These are phyloP conservation scores for Genyomyrus donnyi DNA, from an alignment of 2,113 vertebrate species.

Conservation along the genomic window DNA sequence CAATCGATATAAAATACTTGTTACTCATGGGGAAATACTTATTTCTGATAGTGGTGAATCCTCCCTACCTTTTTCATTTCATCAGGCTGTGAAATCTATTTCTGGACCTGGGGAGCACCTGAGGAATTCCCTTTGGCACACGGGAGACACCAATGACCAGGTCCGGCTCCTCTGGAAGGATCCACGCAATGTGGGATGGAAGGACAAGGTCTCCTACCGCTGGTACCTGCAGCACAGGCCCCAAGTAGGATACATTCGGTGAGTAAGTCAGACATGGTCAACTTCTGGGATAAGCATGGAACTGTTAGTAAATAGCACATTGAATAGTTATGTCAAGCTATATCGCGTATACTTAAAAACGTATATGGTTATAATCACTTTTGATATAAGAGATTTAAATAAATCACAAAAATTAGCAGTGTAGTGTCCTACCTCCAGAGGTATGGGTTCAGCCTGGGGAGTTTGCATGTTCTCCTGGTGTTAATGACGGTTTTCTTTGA, in stretches of 20 bases:
- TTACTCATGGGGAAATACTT: not conserved
- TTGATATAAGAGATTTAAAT: not conserved
- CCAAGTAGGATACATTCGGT: constrained; percentile 95
- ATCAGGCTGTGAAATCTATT: constrained; percentile 89
- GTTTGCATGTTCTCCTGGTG: not conserved
- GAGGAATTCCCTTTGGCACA: constrained; percentile 96
- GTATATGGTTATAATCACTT: not conserved
- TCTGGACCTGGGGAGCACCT: constrained; percentile 91
- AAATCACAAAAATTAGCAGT: not conserved
- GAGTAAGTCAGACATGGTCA: not conserved
- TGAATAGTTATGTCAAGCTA: not conserved
- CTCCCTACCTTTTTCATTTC: not conserved
- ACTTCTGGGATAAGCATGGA: not conserved
- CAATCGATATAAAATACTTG: not conserved
- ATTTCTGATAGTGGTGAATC: not conserved
- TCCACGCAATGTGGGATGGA: constrained; percentile 93
- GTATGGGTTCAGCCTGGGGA: not conserved
- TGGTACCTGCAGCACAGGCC: constrained; percentile 97
- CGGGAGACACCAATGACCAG: constrained; percentile 90
- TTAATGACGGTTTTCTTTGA: not conserved
- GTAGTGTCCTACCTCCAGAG: not conserved
- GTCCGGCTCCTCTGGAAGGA: constrained; percentile 97
- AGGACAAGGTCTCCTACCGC: constrained; percentile 96
- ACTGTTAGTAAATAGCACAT: not conserved
- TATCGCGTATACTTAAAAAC: not conserved